Evolutionary conservation across 2,113 vertebrate species (phyloP), one percentile per base, ranked within the genome.

Genomic region (Phycodurus eques): DNA sequence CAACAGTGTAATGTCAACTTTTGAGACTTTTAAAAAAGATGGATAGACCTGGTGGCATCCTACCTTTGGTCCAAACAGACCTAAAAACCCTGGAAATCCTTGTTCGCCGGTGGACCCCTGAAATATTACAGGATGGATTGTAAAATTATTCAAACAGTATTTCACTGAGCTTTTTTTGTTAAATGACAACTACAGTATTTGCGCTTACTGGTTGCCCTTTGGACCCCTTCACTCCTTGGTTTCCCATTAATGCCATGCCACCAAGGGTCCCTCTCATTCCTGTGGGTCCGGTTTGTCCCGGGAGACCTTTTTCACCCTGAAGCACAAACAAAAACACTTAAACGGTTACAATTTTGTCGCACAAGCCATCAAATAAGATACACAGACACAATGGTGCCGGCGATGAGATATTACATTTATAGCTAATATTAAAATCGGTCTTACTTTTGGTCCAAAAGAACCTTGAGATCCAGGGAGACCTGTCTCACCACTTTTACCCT

Each of bases 21-120:
- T 42, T 19, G 14, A 17, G 15, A 63, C 27, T 4, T n/a, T 43
- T n/a, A 14, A 47, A 66, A 49, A 66, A 2, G 7, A 13, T 47
- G 12, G 2, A 44, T 22, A n/a, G n/a, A 67, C 54, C n/a, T 33
- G 13, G 22, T 72, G 3, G 27, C 15, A 71, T 43, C 33, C 12
- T 92, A 99, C 98, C 96, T 99, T 96, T 72, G 97, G 97, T 77
- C 98, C 98, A 76, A 97, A 97, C 8, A 96, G 83, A 49, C 98
- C 98, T 0, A 91, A 84, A 51, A 95, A 88, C 64, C 98, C 98
- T 73, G 94, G 94, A 79, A 95, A 95, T 76, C 98, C 98, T 76
- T 92, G 91, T 81, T 94, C 93, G 0, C 96, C 98, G 8, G 90
- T 67, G 74, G 95, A 93, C 1, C 98, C 98, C 98, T 99, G 84